Evolutionary conservation across 2,888 invertebrate genomes (phyloP).

Genomic region (Leucoma salicis): DNA sequence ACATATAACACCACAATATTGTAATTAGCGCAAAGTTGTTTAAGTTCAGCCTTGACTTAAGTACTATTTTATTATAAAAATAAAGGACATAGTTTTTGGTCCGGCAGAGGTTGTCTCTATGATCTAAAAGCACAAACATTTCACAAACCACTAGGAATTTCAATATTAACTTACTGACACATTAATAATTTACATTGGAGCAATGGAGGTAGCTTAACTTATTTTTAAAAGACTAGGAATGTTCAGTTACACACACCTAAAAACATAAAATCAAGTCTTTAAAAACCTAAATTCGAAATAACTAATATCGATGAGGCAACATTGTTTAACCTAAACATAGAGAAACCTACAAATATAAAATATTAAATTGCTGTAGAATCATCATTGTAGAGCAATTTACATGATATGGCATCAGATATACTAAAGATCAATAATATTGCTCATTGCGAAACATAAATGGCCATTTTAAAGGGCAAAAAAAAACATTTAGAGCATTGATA

Average conservation of each 20-base stretch:
- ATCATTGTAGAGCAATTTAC: not conserved
- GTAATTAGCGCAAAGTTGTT: not conserved
- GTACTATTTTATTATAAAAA: not conserved
- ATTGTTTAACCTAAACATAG: not conserved
- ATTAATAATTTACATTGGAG: constrained; percentile 2
- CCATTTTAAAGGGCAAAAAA: not conserved
- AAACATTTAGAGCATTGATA: not conserved
- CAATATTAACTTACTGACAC: constrained; percentile 2
- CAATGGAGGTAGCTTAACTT: not conserved
- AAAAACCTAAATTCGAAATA: constrained; percentile 2
- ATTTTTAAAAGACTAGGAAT: constrained; percentile 22
- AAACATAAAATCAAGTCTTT: constrained; percentile 5
- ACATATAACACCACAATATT: no score
- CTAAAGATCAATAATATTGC: not conserved
- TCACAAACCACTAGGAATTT: not conserved
- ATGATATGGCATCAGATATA: not conserved
- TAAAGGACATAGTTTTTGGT: constrained; percentile 1
- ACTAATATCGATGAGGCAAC: not conserved
- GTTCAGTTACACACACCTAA: constrained; percentile 6
- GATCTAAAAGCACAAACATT: not conserved
- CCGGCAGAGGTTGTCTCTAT: not conserved
- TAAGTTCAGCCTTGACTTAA: not conserved
- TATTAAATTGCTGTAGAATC: not conserved
- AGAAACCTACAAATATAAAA: not conserved
- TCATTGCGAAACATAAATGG: not conserved